Evolutionary conservation across 2,888 invertebrate genomes (phyloP).

Genomic region (Harpagoxenus sublaevis): DNA sequence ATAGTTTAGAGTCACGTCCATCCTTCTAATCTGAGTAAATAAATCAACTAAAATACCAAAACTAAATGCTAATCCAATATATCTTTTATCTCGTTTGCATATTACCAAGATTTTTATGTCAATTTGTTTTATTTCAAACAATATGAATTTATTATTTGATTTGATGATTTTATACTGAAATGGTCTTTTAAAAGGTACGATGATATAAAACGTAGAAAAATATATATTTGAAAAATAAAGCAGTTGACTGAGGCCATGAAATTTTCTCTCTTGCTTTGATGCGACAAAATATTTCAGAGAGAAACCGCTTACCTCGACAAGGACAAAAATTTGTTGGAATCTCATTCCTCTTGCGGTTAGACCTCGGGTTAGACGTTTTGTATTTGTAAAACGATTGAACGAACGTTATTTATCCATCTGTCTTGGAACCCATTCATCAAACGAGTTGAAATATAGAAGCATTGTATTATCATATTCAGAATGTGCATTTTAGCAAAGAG

Average conservation of each 20-base stretch:
- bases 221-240: constrained; percentile 15
- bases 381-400: constrained; percentile 27
- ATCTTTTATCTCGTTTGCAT: neutral
- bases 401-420: constrained; percentile 15
- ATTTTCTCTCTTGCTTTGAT: constrained; percentile 37
- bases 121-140: neutral
- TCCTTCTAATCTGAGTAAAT: constrained; percentile 26
- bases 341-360: neutral
- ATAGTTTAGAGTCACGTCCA: constrained; percentile 25
- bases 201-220: constrained; percentile 13
- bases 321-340: constrained; percentile 31
- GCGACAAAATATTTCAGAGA: constrained; percentile 18
- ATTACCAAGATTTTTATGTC: neutral
- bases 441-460: neutral
- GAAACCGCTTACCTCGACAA: neutral
- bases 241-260: neutral
- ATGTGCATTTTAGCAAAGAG: neutral
- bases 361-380: no score
- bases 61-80: neutral
- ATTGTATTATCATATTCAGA: neutral
- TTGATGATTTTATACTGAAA: neutral
- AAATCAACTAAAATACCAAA: constrained; percentile 24
- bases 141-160: neutral
- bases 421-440: neutral
- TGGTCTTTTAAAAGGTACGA: neutral